These are phyloP conservation scores for Monomorium pharaonis DNA, from an alignment of 1,140 invertebrate genomes.

Conservation along the genomic window DNA sequence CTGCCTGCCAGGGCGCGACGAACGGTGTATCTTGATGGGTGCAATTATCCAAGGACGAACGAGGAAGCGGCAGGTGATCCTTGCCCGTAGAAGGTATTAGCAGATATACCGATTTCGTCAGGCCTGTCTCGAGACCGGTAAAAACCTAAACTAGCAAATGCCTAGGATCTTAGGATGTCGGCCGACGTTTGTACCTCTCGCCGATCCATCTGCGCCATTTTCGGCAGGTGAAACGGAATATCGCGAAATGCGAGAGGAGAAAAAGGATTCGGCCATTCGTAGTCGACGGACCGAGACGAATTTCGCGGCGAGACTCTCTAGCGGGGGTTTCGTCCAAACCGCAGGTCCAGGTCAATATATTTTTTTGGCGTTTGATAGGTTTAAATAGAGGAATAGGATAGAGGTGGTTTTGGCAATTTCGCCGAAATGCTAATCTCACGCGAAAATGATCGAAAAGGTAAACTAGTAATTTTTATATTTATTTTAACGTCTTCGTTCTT, in stretches of 20 bases:
- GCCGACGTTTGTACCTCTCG: constrained; percentile 73
- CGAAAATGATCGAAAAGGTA: neutral
- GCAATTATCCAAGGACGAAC: constrained; percentile 81
- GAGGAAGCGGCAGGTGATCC: constrained; percentile 79
- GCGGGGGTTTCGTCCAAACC: constrained; percentile 34
- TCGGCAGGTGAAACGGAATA: constrained; percentile 82
- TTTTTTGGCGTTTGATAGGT: constrained; percentile 28
- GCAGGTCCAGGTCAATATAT: constrained; percentile 35
- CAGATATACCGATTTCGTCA: constrained; percentile 77
- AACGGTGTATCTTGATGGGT: constrained; percentile 61
- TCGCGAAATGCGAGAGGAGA: constrained; percentile 77
- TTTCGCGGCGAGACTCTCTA: neutral
- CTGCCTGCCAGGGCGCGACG: constrained; percentile 40
- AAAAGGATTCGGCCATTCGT: constrained; percentile 77
- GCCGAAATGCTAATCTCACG: neutral
- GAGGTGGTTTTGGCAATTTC: neutral
- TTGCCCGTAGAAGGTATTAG: constrained; percentile 76
- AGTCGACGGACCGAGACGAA: constrained; percentile 62
- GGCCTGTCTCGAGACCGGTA: constrained; percentile 70
- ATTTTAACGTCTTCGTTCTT: neutral
- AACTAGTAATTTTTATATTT: constrained; percentile 1
- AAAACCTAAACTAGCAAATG: constrained; percentile 81
- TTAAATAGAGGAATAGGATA: neutral
- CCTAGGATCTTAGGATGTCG: constrained; percentile 77
- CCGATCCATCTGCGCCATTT: constrained; percentile 77